These are phyloP conservation scores for Oryzias woworae DNA, from an alignment of 2,113 vertebrate genomes.

Conservation along the genomic window DNA sequence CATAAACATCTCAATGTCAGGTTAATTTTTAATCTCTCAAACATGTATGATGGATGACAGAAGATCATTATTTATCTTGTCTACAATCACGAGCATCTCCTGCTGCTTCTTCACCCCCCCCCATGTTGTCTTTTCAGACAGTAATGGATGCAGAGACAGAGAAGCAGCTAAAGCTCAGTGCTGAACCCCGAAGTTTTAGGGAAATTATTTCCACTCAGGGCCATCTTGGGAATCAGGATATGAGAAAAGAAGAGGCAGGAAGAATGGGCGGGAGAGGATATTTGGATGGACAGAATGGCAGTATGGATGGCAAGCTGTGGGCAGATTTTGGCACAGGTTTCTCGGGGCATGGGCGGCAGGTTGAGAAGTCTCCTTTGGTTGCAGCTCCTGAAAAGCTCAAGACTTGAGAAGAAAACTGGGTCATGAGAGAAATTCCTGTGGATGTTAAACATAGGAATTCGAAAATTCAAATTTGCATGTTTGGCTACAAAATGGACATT, in stretches of 20 bases:
- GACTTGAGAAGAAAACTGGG: conserved; percentile 49
- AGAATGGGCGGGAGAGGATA: conserved; percentile 20
- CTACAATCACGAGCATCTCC: conserved; percentile 36
- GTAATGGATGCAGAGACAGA: conserved; percentile 72
- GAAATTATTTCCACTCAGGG: conserved; percentile 64
- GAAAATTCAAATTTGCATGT: no score
- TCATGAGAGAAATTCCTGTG: conserved; percentile 41
- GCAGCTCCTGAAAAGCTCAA: conserved; percentile 32
- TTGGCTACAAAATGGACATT: no score
- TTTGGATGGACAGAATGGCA: conserved; percentile 44
- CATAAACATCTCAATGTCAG: conserved; percentile 39
- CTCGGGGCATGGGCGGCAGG: conserved; percentile 64
- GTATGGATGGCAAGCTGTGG: conserved; percentile 57
- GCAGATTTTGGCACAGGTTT: conserved; percentile 57
- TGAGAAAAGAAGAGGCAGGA: conserved; percentile 28
- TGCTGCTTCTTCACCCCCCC: conserved; percentile 38
- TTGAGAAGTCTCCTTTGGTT: conserved; percentile 56
- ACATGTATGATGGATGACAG: conserved; percentile 66
- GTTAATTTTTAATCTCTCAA: conserved; percentile 48
- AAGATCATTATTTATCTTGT: conserved; percentile 59
- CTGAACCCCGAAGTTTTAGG: conserved; percentile 72
- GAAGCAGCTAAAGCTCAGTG: conserved; percentile 77
- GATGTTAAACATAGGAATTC: conserved; percentile 13
- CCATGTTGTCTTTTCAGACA: conserved; percentile 59
- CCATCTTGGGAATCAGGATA: conserved; percentile 45